These are phyloP conservation scores for Calephelis virginiensis DNA, from an alignment of 1,140 invertebrate species.

Conservation along the genomic window DNA sequence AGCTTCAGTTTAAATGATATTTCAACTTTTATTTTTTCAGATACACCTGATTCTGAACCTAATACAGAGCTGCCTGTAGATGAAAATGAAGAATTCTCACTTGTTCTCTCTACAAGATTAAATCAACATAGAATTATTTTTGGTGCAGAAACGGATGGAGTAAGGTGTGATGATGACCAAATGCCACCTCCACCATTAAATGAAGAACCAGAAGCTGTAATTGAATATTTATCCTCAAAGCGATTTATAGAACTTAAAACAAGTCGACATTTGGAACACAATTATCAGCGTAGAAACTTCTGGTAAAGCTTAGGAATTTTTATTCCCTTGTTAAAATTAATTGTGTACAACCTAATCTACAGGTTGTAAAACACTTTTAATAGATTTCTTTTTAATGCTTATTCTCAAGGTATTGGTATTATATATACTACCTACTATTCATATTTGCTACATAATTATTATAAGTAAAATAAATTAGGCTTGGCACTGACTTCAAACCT, in stretches of 20 bases:
- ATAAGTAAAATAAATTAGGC: no score
- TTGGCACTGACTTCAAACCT: no score
- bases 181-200: conserved; percentile 40
- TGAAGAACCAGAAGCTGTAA: conserved; percentile 41
- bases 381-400: neutral
- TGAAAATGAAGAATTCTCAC: conserved; percentile 83
- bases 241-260: conserved; percentile 88
- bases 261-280: conserved; percentile 74
- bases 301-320: conserved; percentile 44
- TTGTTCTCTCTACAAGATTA: conserved; percentile 80
- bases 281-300: conserved; percentile 79
- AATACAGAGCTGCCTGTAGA: conserved; percentile 78
- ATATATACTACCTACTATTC: no score
- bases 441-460: no score
- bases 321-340: no score
- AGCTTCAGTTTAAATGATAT: no score
- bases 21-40: conserved; percentile 34
- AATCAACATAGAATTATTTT: conserved; percentile 80
- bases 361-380: conserved; percentile 14
- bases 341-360: neutral
- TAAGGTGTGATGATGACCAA: conserved; percentile 58
- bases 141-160: conserved; percentile 84
- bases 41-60: conserved; percentile 47
- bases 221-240: conserved; percentile 61
- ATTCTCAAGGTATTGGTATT: no score